phyloP scores from a whole-genome alignment of 2,113 vertebrate species.

The Oostethus manadensis region DNA sequence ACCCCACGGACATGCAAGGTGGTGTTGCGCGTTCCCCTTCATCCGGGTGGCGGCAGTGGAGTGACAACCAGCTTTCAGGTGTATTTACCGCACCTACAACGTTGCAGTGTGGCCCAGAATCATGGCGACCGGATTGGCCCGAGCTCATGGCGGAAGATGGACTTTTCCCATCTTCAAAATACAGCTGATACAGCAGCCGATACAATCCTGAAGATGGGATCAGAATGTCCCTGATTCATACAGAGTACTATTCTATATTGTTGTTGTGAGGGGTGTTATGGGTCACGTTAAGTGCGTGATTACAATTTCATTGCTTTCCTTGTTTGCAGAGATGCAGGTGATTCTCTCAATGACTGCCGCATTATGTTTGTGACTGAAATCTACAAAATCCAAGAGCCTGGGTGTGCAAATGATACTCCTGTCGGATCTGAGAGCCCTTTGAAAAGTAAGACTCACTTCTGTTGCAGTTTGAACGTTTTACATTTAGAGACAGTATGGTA shows the following conservation, averaged over 20 bases:
- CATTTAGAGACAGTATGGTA: too few species aligned
- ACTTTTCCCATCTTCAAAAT: too few species aligned
- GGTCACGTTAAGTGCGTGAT: not conserved
- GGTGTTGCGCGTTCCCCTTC: too few species aligned
- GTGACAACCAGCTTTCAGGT: too few species aligned
- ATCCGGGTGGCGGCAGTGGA: too few species aligned
- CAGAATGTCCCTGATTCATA: not conserved
- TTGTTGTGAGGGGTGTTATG: not conserved
- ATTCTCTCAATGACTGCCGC: constrained; percentile 85
- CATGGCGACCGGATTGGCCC: too few species aligned
- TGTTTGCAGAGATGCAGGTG: constrained; percentile 75
- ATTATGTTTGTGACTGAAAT: constrained; percentile 90
- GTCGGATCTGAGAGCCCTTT: constrained; percentile 72
- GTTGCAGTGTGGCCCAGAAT: too few species aligned
- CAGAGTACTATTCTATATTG: not conserved
- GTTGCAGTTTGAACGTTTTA: not conserved
- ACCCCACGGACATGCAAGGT: too few species aligned
- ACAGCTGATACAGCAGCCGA: too few species aligned
- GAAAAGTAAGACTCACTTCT: constrained; percentile 70
- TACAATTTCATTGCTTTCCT: not conserved
- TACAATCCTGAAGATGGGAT: too few species aligned
- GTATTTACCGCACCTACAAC: too few species aligned
- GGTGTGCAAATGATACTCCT: constrained; percentile 66
- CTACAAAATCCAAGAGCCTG: constrained; percentile 89
- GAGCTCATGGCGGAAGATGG: too few species aligned